phyloP scores from a whole-genome alignment of 2,113 vertebrate species.

The Dendrocopos noguchii region DNA sequence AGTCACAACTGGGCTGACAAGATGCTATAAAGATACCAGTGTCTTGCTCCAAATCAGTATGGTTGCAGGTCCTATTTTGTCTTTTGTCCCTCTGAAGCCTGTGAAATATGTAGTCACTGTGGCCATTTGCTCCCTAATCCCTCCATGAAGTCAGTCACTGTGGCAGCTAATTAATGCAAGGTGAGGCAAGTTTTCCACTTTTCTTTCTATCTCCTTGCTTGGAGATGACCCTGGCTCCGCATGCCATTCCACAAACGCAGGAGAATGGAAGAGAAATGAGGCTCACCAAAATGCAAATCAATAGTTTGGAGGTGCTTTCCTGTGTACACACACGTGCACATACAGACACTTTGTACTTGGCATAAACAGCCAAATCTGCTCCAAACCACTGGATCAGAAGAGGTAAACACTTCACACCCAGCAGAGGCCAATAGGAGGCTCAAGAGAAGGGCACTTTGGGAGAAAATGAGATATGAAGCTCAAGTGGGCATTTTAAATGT shows the following conservation, averaged over 20 bases:
- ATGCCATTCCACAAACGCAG: background rate
- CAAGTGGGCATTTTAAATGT: background rate
- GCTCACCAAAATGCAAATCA: background rate
- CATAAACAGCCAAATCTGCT: background rate
- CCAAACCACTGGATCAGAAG: background rate
- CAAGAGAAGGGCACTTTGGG: background rate
- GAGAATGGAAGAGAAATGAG: accelerated
- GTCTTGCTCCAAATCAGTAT: background rate
- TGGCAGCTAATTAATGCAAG: background rate
- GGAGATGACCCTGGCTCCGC: background rate
- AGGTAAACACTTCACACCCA: background rate
- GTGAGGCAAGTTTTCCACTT: background rate
- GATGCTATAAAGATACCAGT: background rate
- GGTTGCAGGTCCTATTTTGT: background rate
- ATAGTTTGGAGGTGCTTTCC: background rate
- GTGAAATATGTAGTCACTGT: background rate
- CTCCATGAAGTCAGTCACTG: background rate
- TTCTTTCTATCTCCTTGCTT: background rate
- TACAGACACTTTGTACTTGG: accelerated
- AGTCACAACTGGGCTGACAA: background rate
- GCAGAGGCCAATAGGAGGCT: background rate
- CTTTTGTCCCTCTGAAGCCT: background rate
- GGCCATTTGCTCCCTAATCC: background rate
- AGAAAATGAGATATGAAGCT: background rate
- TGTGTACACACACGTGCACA: accelerated